Percentiles rank a stretch among this genome's conserved stretches.
Evolutionary conservation across 2,888 invertebrate species (phyloP).

Genomic region (Andricus curvator): DNA sequence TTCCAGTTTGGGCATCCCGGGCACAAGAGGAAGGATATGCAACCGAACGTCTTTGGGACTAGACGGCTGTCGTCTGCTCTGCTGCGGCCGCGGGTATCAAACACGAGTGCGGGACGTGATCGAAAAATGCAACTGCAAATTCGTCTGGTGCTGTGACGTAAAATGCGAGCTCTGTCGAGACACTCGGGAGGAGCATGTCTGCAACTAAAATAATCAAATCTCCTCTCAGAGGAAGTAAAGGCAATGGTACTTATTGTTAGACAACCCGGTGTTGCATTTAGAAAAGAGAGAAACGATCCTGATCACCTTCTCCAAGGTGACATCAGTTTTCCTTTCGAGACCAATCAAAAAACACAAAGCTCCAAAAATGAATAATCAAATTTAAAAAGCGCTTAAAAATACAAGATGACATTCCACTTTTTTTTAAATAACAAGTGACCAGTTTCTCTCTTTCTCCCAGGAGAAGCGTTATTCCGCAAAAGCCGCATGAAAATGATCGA

Average conservation of each 20-base stretch:
- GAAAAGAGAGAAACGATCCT: slow-evolving; percentile 15
- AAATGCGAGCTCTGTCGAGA: slow-evolving; percentile 90
- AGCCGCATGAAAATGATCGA: slow-evolving; percentile 37
- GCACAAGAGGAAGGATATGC: slow-evolving; percentile 90
- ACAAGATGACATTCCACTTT: neutral
- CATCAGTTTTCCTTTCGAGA: neutral
- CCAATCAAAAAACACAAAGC: neutral
- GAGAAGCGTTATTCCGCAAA: slow-evolving; percentile 10
- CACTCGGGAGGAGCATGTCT: slow-evolving; percentile 90
- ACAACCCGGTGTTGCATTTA: slow-evolving; percentile 3
- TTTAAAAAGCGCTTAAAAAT: neutral
- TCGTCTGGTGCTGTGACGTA: slow-evolving; percentile 95
- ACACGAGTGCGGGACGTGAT: slow-evolving; percentile 89
- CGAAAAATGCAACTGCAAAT: slow-evolving; percentile 93
- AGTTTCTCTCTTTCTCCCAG: slow-evolving; percentile 4
- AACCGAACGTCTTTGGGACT: slow-evolving; percentile 91
- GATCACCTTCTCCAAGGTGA: neutral
- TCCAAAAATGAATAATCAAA: neutral
- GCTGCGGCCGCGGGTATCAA: slow-evolving; percentile 94
- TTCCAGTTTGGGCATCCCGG: slow-evolving; percentile 87
- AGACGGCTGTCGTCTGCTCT: slow-evolving; percentile 91
- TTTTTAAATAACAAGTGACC: neutral
- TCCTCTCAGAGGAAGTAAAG: slow-evolving; percentile 1
- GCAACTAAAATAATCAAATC: slow-evolving; percentile 82
- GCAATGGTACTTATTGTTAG: slow-evolving; percentile 26